Evolutionary conservation across 2,113 vertebrate genomes (phyloP).

Genomic region (Furnarius figulus): DNA sequence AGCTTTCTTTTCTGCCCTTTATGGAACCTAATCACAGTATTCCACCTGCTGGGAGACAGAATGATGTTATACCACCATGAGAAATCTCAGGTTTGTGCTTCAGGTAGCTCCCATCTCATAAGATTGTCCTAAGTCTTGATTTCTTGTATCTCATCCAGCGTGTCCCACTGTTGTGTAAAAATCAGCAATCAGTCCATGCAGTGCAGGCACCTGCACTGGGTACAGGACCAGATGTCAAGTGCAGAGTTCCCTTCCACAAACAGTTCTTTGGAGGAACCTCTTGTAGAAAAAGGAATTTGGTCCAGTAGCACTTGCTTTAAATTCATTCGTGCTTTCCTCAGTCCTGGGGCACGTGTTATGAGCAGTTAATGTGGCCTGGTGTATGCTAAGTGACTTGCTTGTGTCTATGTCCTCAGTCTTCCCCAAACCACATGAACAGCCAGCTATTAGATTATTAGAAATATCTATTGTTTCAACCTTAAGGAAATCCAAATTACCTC

Average conservation of each 20-base stretch:
- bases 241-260: not conserved
- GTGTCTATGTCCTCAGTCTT: not conserved
- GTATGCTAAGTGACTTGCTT: not conserved
- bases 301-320: not conserved
- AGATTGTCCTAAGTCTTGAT: not conserved
- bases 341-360: not conserved
- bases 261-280: not conserved
- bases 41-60: not conserved
- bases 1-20: not conserved
- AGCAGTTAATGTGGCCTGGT: not conserved
- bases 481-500: not conserved
- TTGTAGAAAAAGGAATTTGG: not conserved
- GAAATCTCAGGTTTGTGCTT: not conserved
- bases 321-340: not conserved
- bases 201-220: not conserved
- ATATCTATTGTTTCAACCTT: not conserved
- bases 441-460: not conserved
- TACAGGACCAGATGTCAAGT: not conserved
- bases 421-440: not conserved
- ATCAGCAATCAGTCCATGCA: not conserved
- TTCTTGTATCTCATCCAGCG: not conserved
- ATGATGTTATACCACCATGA: not conserved
- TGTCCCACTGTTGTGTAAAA: not conserved
- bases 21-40: not conserved
- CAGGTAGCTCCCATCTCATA: not conserved